phyloP scores from a whole-genome alignment of 2,797 vertebrate genomes.

The Toxotes lorentzi region DNA sequence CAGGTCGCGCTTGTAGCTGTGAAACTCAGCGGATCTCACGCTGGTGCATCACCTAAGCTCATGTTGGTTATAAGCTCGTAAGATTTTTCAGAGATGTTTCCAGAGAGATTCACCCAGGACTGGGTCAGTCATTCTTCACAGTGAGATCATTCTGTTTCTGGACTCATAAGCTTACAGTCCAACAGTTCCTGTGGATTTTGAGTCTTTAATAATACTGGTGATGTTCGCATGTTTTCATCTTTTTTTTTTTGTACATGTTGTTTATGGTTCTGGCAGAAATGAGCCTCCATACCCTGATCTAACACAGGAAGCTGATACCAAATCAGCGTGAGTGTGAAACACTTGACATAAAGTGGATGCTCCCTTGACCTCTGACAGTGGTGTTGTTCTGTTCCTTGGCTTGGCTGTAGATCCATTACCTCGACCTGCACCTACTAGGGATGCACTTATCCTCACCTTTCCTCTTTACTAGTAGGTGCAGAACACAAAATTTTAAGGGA shows the following conservation, averaged over 20 bases:
- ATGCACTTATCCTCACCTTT: constrained; percentile 84
- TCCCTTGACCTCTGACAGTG: constrained; percentile 10
- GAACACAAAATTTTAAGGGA: constrained; percentile 81
- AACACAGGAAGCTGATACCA: not conserved
- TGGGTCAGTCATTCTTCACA: not conserved
- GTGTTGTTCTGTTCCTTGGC: constrained; percentile 45
- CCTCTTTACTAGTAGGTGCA: constrained; percentile 81
- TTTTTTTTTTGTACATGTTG: no score
- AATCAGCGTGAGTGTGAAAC: not conserved
- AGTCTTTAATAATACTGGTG: no score
- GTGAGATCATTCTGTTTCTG: not conserved
- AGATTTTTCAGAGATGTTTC: not conserved
- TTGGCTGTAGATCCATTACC: constrained; percentile 74
- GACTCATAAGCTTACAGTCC: no score
- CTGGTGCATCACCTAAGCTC: not conserved
- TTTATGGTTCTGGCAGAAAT: not conserved
- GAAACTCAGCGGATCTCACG: not conserved
- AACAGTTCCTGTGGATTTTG: no score
- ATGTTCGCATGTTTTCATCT: no score
- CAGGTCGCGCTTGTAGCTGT: not conserved
- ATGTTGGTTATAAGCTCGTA: no score
- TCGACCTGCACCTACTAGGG: constrained; percentile 82
- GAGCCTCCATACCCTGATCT: constrained; percentile 1
- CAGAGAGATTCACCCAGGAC: not conserved
- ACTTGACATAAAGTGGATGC: not conserved